phyloP scores from a whole-genome alignment of 2,797 vertebrate genomes.

The Micromesistius poutassou region DNA sequence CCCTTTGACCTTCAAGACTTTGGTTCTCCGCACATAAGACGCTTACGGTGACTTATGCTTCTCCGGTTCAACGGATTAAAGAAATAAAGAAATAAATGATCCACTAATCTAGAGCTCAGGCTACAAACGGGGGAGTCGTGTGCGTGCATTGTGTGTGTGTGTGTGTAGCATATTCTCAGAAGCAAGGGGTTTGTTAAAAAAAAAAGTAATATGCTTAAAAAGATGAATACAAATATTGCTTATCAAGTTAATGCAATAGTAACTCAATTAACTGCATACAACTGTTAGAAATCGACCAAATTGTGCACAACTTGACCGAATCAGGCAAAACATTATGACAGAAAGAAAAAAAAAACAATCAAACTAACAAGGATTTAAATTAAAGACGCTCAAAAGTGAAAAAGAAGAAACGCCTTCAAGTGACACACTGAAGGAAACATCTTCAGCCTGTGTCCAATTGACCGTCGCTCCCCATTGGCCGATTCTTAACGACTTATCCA shows the following conservation, averaged over 20 bases:
- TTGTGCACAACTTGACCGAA: too few species aligned
- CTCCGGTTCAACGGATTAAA: conserved; percentile 4
- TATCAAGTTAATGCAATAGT: too few species aligned
- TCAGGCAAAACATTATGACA: not conserved
- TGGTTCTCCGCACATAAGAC: conserved; percentile 2
- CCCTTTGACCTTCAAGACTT: not conserved
- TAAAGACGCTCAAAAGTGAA: not conserved
- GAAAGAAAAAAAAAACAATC: not conserved
- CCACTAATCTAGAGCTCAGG: too few species aligned
- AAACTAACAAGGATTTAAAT: not conserved
- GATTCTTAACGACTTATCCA: not conserved
- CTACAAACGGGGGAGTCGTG: too few species aligned
- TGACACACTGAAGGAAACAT: not conserved
- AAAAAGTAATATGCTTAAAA: too few species aligned
- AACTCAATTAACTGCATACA: too few species aligned
- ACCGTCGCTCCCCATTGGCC: not conserved
- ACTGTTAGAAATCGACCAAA: too few species aligned
- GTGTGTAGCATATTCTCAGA: not conserved
- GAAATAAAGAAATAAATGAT: conserved; percentile 6
- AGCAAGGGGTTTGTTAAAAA: not conserved
- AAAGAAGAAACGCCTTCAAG: not conserved
- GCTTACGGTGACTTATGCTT: conserved; percentile 12
- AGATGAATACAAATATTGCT: too few species aligned
- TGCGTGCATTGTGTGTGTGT: too few species aligned
- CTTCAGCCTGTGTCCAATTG: not conserved